Evolutionary conservation across 1,140 invertebrate species (phyloP), one percentile per base, ranked within the genome.

Genomic region (Leptinotarsa defecta): DNA sequence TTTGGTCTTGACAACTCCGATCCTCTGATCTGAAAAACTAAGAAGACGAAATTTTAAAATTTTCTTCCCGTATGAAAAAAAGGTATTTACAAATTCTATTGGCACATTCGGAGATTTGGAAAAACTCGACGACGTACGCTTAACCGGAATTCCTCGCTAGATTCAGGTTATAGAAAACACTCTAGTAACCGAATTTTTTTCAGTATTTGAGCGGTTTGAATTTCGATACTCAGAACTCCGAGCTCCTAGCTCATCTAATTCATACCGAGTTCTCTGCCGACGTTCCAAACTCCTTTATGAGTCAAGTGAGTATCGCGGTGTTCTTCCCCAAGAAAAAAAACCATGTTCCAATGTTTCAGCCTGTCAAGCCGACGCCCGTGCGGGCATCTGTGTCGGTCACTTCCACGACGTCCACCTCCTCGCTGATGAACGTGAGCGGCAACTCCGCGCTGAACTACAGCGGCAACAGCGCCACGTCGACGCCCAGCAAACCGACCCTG

Each of bases 311-410:
- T 57, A 57, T 57, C 52, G 34, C 34, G 34, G 8, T 34, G 34
- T 34, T 34, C 34, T 34, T 34, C 34, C 34, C 34, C 34, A 11
- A 34, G 34, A 34, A 34, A 34, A 34, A 34, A 34, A 34, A 34
- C 34, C 34, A 34, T 34, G 34, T 34, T 34, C 34, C 34, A 34
- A 8, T 34, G 34, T 34, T 34, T 34, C 85, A 91, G 89, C 91
- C 90, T 79, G 89, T 94, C 49, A 94, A 94, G 87, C 93, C 93
- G 20, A 92, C 89, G 77, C 91, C 92, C 72, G 91, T 94, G 65
- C 87, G 92, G 86, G 89, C 91, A 52, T 34, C 34, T 11, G 34
- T 34, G 34, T 34, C 34, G 34, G 34, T 11, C 34, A 34, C 34
- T 34, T 34, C 34, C 34, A 34, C 34, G 52, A 27, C n/a, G 74